Percentiles rank a stretch among this genome's conserved stretches.
Conservation (phyloP, 2,888 invertebrate genomes). For the Alloplasta piceator region DNA sequence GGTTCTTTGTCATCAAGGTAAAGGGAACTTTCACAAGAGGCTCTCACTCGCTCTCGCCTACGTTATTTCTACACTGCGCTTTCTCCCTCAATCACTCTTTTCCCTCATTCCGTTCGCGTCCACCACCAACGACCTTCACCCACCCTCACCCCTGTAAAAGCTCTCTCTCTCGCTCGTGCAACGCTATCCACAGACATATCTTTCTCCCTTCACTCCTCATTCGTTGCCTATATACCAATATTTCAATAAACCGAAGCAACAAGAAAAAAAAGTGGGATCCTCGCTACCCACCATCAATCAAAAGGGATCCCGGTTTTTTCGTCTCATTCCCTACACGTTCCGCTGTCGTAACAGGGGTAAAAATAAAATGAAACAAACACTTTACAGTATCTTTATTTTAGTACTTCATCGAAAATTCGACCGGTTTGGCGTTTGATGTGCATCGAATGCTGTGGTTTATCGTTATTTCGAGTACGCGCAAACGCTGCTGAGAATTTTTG, state of each 20-base stretch:
- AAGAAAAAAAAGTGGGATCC: constrained; percentile 60
- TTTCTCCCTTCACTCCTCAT: constrained; percentile 48
- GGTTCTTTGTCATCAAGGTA: constrained; percentile 83
- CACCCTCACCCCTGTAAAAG: constrained; percentile 45
- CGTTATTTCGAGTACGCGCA: no score
- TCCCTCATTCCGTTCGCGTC: constrained; percentile 42
- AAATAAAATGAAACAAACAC: constrained; percentile 60
- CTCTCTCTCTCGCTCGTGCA: constrained; percentile 47
- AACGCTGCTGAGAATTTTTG: no score
- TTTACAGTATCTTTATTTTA: constrained; percentile 58
- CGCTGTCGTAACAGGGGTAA: constrained; percentile 17
- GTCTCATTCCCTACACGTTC: neutral
- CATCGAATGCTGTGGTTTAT: no score
- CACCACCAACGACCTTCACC: constrained; percentile 69
- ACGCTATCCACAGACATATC: constrained; percentile 27
- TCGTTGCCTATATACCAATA: constrained; percentile 64
- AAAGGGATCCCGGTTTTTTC: constrained; percentile 66
- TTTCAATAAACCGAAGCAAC: constrained; percentile 80
- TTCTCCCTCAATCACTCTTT: constrained; percentile 30
- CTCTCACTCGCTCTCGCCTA: constrained; percentile 69
- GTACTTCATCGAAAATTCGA: neutral
- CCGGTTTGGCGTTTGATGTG: neutral
- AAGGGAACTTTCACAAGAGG: constrained; percentile 82
- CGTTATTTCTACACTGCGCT: constrained; percentile 68
- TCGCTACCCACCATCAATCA: constrained; percentile 79